Evolutionary conservation across 2,113 vertebrate genomes (phyloP).

Genomic region (Thalassoma bifasciatum): DNA sequence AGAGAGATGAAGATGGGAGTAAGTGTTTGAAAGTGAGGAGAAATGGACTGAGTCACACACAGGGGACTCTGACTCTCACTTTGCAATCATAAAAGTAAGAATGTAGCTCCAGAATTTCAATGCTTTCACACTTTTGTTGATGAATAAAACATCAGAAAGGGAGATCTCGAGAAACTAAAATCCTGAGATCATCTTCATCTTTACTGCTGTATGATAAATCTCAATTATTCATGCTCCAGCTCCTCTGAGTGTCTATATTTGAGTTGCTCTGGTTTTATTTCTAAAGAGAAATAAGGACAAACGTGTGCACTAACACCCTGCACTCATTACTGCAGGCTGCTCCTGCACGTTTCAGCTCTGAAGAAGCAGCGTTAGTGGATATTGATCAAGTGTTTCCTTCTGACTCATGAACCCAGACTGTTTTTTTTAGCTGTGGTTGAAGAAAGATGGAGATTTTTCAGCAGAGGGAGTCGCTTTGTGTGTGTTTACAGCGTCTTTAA

Average conservation of each 20-base stretch:
- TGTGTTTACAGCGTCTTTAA: slow-evolving; percentile 5
- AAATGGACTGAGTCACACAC: background rate
- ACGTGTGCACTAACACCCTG: slow-evolving; percentile 18
- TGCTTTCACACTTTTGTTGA: slow-evolving; percentile 5
- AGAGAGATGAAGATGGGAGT: background rate
- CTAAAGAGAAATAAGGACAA: slow-evolving; percentile 26
- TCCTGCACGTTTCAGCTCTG: slow-evolving; percentile 50
- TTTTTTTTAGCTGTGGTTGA: slow-evolving; percentile 61
- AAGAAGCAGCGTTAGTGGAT: slow-evolving; percentile 65
- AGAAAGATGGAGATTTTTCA: slow-evolving; percentile 16
- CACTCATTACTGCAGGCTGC: slow-evolving; percentile 49
- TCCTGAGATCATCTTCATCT: slow-evolving; percentile 26
- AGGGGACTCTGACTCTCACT: background rate
- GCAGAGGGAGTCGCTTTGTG: slow-evolving; percentile 7
- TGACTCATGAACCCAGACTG: slow-evolving; percentile 49
- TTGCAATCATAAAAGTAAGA: background rate
- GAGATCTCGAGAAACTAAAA: slow-evolving; percentile 2
- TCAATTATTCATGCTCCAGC: slow-evolving; percentile 45
- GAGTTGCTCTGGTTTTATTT: slow-evolving; percentile 22
- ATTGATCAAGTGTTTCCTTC: slow-evolving; percentile 66
- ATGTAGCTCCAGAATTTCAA: background rate
- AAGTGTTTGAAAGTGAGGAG: background rate
- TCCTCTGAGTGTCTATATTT: slow-evolving; percentile 26
- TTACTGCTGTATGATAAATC: slow-evolving; percentile 33
- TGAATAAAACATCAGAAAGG: slow-evolving; percentile 61